Percentiles rank a stretch among this genome's conserved stretches.
These are phyloP conservation scores for Elgaria multicarinata DNA, from an alignment of 2,113 vertebrate species.

Conservation along the genomic window DNA sequence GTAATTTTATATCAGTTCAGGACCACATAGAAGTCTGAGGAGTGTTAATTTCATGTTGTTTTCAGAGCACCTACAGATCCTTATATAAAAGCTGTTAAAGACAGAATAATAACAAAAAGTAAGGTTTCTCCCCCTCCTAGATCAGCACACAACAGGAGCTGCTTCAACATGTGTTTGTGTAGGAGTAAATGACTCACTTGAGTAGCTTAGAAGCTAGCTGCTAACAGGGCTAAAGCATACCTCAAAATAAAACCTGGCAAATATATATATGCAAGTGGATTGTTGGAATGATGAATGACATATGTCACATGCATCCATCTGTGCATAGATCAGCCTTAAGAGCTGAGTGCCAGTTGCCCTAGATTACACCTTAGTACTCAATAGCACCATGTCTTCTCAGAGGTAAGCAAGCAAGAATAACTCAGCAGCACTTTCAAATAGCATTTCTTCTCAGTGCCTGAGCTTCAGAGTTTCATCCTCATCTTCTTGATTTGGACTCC, in stretches of 20 bases:
- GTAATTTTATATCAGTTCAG: neutral
- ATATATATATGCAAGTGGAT: slow-evolving; percentile 26
- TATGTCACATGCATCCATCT: neutral
- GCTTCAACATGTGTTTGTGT: slow-evolving; percentile 70
- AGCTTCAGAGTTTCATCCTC: too few relatives aligned
- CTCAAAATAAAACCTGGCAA: slow-evolving; percentile 49
- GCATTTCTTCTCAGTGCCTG: too few relatives aligned
- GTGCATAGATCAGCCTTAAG: neutral
- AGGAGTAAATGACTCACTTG: slow-evolving; percentile 73
- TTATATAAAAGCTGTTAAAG: slow-evolving; percentile 44
- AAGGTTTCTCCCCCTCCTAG: slow-evolving; percentile 54
- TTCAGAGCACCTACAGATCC: slow-evolving; percentile 19
- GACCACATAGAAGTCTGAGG: neutral
- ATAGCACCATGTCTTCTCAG: neutral
- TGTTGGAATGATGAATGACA: slow-evolving; percentile 10
- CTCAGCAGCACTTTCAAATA: too few relatives aligned
- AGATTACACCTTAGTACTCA: neutral
- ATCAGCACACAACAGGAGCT: slow-evolving; percentile 62
- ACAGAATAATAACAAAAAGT: slow-evolving; percentile 38
- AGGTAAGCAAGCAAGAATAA: too few relatives aligned
- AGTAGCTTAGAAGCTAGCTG: slow-evolving; percentile 63
- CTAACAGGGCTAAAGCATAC: slow-evolving; percentile 55
- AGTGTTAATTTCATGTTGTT: slow-evolving; percentile 25
- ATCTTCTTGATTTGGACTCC: too few relatives aligned
- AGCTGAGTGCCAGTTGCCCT: neutral